Evolutionary conservation across 2,888 invertebrate genomes (phyloP).

Genomic region (Chaitophorus viminalis): DNA sequence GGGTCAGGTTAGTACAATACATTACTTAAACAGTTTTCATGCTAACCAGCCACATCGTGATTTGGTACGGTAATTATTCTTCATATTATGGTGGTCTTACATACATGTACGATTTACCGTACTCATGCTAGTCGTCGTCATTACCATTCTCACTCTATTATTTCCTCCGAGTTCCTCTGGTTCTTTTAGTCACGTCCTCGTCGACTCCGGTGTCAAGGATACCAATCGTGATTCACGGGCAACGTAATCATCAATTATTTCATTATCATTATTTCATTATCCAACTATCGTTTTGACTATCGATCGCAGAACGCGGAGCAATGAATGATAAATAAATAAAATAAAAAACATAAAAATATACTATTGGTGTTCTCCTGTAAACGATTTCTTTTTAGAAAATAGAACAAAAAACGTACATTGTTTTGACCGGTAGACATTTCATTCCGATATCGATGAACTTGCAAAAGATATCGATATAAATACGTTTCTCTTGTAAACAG

Average conservation of each 20-base stretch:
- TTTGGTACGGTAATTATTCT: too few relatives aligned
- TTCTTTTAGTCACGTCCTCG: background rate
- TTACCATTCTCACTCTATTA: background rate
- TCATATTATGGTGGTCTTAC: background rate
- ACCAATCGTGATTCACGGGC: background rate
- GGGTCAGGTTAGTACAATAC: too few relatives aligned
- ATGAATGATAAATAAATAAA: background rate
- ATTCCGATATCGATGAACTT: background rate
- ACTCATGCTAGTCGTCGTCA: background rate
- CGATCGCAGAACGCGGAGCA: background rate
- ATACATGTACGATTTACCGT: background rate
- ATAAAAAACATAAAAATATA: background rate
- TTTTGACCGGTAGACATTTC: background rate
- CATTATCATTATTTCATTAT: background rate
- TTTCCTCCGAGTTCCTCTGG: background rate
- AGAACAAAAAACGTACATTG: too few relatives aligned
- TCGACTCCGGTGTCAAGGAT: background rate
- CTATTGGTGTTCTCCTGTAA: background rate
- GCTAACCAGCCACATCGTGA: too few relatives aligned
- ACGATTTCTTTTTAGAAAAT: background rate
- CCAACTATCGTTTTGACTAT: background rate
- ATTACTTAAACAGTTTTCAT: too few relatives aligned
- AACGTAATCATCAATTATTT: background rate
- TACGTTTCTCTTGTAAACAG: background rate
- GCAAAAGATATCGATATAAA: background rate